Conservation (phyloP, 2,797 vertebrate genomes). For the Micropoecilia bifurca region DNA sequence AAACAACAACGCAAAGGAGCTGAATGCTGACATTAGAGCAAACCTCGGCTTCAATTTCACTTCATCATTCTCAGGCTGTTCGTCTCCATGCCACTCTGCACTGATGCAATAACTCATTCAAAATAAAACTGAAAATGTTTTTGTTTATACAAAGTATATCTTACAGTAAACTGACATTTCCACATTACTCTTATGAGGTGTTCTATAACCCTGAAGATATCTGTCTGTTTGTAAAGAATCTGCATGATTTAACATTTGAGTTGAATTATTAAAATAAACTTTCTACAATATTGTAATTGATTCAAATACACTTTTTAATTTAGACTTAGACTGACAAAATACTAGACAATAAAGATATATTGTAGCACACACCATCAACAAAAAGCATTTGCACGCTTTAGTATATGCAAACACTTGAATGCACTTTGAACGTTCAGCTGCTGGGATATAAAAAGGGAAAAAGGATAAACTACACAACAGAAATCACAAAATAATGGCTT, state of each 20-base stretch:
- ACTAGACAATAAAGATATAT: background rate
- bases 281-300: background rate
- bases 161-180: background rate
- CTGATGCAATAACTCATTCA: background rate
- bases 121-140: background rate
- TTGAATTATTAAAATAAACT: background rate
- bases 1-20: background rate
- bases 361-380: background rate
- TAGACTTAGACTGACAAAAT: background rate
- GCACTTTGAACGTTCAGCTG: background rate
- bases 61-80: background rate
- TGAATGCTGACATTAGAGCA: background rate
- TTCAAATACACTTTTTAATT: background rate
- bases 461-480: slow-evolving; percentile 17
- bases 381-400: background rate
- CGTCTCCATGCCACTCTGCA: background rate
- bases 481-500: slow-evolving; percentile 22
- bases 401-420: background rate
- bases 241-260: background rate
- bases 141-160: background rate
- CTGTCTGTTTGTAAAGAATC: background rate
- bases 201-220: background rate
- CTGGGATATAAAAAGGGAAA: slow-evolving; percentile 18
- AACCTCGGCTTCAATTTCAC: background rate
- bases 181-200: background rate